Percentiles rank a stretch among this genome's conserved stretches.
These are phyloP conservation scores for Tyto alba DNA, from an alignment of 2,113 vertebrate species.

Conservation along the genomic window DNA sequence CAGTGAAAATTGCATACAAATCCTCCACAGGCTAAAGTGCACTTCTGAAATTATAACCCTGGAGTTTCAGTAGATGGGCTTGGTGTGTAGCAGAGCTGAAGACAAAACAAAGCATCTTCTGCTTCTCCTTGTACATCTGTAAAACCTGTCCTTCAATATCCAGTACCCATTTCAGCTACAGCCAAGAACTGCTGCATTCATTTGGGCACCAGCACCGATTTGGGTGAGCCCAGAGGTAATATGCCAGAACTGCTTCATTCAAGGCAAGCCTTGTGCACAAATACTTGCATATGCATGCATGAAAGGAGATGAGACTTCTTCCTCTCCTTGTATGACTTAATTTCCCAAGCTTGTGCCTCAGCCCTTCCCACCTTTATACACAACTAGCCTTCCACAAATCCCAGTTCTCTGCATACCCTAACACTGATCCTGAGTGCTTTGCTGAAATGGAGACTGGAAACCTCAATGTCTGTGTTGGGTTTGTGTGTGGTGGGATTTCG, in stretches of 20 bases:
- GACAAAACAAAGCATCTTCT: background rate
- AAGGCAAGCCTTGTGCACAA: background rate
- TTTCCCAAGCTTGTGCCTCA: background rate
- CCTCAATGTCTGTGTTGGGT: too few relatives aligned
- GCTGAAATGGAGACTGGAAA: background rate
- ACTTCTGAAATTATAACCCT: background rate
- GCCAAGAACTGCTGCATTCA: background rate
- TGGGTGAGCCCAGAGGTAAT: background rate
- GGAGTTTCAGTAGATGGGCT: background rate
- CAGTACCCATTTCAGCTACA: background rate
- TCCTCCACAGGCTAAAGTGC: background rate
- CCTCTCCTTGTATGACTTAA: rapidly evolving
- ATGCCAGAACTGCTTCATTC: background rate
- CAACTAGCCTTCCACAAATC: background rate
- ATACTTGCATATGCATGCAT: background rate
- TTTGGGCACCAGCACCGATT: background rate
- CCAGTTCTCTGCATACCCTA: background rate
- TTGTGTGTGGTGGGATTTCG: too few relatives aligned
- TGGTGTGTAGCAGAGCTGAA: background rate
- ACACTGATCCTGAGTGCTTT: background rate
- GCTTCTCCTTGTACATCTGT: background rate
- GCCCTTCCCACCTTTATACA: background rate
- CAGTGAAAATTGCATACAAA: background rate
- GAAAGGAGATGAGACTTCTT: background rate
- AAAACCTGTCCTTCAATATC: background rate